Evolutionary conservation across 2,113 vertebrate genomes (phyloP).

Genomic region (Ageneiosus marmoratus): DNA sequence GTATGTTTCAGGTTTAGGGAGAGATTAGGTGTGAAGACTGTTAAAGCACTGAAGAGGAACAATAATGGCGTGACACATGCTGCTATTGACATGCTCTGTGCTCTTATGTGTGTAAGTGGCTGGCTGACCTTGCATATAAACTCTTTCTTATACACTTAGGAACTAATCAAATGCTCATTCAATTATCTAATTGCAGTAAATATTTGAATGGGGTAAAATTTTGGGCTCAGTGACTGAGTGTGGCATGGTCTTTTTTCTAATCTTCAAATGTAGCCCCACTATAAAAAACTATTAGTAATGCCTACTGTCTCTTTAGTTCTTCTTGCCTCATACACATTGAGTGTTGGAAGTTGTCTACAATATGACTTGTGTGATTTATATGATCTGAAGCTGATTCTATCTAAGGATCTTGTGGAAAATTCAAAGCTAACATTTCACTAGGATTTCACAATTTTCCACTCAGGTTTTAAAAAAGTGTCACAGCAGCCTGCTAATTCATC

Average conservation of each 20-base stretch:
- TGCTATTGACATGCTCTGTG: constrained; percentile 97
- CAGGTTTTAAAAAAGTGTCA: too few species aligned
- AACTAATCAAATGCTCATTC: not conserved
- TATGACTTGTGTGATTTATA: not conserved
- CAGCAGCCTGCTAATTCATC: too few species aligned
- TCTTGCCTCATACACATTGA: not conserved
- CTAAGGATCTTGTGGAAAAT: too few species aligned
- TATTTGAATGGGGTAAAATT: not conserved
- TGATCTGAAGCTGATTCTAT: too few species aligned
- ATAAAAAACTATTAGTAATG: not conserved
- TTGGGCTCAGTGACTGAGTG: not conserved
- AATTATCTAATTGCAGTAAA: not conserved
- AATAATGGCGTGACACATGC: constrained; percentile 94
- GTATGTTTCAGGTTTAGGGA: constrained; percentile 85
- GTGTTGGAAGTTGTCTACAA: not conserved
- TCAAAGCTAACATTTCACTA: too few species aligned
- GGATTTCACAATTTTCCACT: too few species aligned
- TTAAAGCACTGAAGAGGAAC: constrained; percentile 96
- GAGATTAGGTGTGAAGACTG: constrained; percentile 93
- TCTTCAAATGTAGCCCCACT: not conserved
- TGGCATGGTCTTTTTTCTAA: not conserved
- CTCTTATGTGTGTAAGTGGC: constrained; percentile 98
- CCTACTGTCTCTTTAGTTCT: not conserved
- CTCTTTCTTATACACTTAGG: not conserved
- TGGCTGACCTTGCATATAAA: not conserved